A percentile compares a stretch with the other conserved stretches of the same genome.
These are phyloP conservation scores for Ptilonorhynchus violaceus DNA, from an alignment of 2,113 vertebrate genomes.

Conservation along the genomic window DNA sequence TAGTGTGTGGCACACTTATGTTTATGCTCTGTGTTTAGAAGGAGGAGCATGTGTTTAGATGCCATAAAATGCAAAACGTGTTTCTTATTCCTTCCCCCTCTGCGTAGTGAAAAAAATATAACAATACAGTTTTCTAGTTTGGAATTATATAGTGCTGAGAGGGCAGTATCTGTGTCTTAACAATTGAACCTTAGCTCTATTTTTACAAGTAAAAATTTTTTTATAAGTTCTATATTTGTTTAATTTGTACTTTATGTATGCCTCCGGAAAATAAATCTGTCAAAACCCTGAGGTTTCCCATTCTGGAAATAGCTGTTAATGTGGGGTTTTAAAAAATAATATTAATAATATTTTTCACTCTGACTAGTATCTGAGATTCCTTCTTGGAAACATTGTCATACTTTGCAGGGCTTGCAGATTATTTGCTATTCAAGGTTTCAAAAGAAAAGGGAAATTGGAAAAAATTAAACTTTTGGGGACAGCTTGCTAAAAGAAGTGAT, in stretches of 20 bases:
- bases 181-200: background rate
- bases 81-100: background rate
- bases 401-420: background rate
- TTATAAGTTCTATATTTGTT: background rate
- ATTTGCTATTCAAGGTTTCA: background rate
- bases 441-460: background rate
- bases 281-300: background rate
- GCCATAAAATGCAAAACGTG: background rate
- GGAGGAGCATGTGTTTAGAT: background rate
- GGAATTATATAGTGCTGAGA: background rate
- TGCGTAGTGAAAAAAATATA: background rate
- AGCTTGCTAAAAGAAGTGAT: background rate
- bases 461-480: background rate
- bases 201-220: background rate
- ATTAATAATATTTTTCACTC: background rate
- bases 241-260: background rate
- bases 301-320: background rate
- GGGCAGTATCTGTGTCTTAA: background rate
- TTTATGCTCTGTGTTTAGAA: background rate
- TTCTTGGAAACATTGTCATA: background rate
- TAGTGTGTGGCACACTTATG: background rate
- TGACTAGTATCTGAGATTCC: background rate
- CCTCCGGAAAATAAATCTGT: background rate
- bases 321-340: background rate
- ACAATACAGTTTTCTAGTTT: background rate